Conservation (phyloP, 2,888 invertebrate genomes). For the Vandiemenella viatica region DNA sequence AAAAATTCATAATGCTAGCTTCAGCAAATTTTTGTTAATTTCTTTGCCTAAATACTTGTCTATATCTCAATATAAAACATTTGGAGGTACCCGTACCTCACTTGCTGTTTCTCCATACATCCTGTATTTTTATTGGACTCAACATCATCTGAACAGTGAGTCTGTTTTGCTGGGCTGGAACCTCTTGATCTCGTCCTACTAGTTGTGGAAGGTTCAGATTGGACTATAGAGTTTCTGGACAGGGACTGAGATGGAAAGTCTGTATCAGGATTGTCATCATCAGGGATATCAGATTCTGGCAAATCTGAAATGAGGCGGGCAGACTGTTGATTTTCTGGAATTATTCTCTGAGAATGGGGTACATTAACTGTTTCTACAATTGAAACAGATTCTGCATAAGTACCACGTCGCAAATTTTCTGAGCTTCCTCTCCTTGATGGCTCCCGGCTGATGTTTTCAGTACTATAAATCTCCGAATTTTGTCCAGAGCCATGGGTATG, state of each 20-base stretch:
- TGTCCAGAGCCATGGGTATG: no score
- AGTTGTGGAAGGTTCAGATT: slow-evolving; percentile 6
- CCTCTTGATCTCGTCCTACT: slow-evolving; percentile 6
- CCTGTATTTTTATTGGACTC: slow-evolving; percentile 8
- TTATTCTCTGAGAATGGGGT: no score
- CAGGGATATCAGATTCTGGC: background rate
- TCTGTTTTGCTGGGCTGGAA: slow-evolving; percentile 6
- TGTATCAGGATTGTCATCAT: background rate
- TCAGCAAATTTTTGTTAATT: no score
- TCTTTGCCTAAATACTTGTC: no score
- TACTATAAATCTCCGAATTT: no score
- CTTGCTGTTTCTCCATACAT: slow-evolving; percentile 9
- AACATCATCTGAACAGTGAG: slow-evolving; percentile 9
- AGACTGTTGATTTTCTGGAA: background rate
- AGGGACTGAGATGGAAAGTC: slow-evolving; percentile 8
- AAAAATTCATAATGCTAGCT: no score
- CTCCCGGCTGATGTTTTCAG: no score
- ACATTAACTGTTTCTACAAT: no score
- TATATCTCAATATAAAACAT: background rate
- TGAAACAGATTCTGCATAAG: no score
- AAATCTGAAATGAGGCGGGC: background rate
- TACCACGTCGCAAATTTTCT: no score
- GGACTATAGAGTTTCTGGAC: slow-evolving; percentile 12
- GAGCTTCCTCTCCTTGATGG: no score
- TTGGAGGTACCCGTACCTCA: slow-evolving; percentile 9